Evolutionary conservation across 2,797 vertebrate genomes (phyloP), one percentile per base, ranked within the genome.

Genomic region (Psittacula echo): DNA sequence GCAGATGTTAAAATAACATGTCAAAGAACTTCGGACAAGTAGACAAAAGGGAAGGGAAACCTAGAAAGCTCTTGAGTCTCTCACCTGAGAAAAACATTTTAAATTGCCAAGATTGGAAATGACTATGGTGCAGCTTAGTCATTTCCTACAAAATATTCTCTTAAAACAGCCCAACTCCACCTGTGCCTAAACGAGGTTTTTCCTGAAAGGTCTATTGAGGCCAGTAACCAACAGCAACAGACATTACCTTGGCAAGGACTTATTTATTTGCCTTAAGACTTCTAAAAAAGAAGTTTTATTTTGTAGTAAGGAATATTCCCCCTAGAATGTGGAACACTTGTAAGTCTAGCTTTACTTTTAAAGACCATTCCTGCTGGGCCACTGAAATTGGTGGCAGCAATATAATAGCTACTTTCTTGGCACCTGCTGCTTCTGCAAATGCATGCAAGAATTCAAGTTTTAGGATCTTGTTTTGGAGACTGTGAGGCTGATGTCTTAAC

Each of bases 351-450:
- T 88, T 71, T 62, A 37, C 70, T 75, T 77, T 73, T 86, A 75
- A 95, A 94, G 58, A 75, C 41, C 34, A 13, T 34, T 82, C 93
- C 83, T 86, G 67, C 94, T 90, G 90, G 79, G 88, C 64, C 67
- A 67, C 66, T 44, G 74, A 85, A 96, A 93, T 82, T 56, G 74
- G 88, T 87, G 84, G 51, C 88, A 94, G 71, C 44, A 37, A 71
- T 60, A 21, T 50, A 90, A 76, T 66, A 60, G 83, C 50, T 60
- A 20, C 64, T 89, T 84, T 74, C 51, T 82, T 3, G 2, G 67
- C 56, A 84, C 77, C 88, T 0, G 2, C 64, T 91, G 92, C 56
- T 95, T 96, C 90, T 90, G 64, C 37, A 79, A 85, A 93, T 22
- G 24, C 2, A 0, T 44, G n/a, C 21, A 93, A 86, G 34, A 44